phyloP scores from a whole-genome alignment of 92 coral and sea anemone genomes.

The Actinostola sp. region DNA sequence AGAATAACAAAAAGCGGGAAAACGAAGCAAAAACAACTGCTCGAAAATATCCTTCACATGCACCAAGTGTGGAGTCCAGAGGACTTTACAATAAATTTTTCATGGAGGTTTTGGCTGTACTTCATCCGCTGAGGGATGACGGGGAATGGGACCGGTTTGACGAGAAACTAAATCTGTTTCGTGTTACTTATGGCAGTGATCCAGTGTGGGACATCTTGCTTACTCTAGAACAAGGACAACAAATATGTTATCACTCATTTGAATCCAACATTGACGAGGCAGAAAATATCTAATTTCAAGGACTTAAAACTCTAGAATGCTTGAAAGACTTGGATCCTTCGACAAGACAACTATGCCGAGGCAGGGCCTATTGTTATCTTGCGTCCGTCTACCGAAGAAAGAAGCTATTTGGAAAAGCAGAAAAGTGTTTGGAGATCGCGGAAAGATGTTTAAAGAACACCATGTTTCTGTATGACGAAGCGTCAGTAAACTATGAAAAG shows the following conservation, averaged over 20 bases:
- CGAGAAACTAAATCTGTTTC: constrained; percentile 19
- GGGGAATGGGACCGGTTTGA: constrained; percentile 50
- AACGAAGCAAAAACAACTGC: background rate
- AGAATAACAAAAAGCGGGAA: background rate
- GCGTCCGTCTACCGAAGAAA: constrained; percentile 52
- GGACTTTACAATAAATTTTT: background rate
- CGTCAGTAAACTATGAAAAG: constrained; percentile 49
- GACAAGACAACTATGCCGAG: constrained; percentile 29
- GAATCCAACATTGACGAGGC: constrained; percentile 24
- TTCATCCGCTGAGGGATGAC: constrained; percentile 39
- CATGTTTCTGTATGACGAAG: constrained; percentile 30
- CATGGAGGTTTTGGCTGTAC: constrained; percentile 11
- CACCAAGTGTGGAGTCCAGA: constrained; percentile 1
- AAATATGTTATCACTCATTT: constrained; percentile 26
- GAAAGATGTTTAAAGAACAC: constrained; percentile 26
- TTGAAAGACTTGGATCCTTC: constrained; percentile 3
- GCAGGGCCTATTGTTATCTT: constrained; percentile 55
- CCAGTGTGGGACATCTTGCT: constrained; percentile 19
- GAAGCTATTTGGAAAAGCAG: constrained; percentile 51
- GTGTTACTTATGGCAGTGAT: background rate
- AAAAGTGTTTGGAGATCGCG: constrained; percentile 28
- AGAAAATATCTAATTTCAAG: constrained; percentile 20
- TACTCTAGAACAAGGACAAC: constrained; percentile 36
- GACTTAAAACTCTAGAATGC: background rate
- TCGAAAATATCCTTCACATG: background rate